Evolutionary conservation across 1,140 invertebrate genomes (phyloP).

Genomic region (Choristoneura fumiferana): DNA sequence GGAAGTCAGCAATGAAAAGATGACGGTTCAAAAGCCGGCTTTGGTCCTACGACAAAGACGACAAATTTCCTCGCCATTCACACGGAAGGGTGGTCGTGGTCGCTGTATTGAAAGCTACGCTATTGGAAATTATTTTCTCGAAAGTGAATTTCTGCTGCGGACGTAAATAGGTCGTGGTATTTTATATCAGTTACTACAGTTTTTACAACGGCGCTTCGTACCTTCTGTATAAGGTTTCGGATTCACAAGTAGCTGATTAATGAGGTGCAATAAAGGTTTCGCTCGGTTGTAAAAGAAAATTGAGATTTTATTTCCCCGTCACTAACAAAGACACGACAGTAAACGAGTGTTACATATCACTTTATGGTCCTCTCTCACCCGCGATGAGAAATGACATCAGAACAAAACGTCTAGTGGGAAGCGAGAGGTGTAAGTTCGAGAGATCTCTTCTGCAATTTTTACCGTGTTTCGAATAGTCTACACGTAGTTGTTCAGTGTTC

Average conservation of each 20-base stretch:
- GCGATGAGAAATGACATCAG: slow-evolving; percentile 12
- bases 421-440: slow-evolving; percentile 10
- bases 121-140: slow-evolving; percentile 59
- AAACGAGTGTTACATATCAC: slow-evolving; percentile 16
- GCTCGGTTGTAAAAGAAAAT: slow-evolving; percentile 8
- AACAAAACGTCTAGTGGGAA: neutral
- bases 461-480: slow-evolving; percentile 26
- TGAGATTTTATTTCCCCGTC: slow-evolving; percentile 14
- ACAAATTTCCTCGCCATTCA: slow-evolving; percentile 55
- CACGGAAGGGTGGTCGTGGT: slow-evolving; percentile 33
- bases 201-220: slow-evolving; percentile 40
- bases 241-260: slow-evolving; percentile 1
- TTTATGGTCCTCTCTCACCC: slow-evolving; percentile 2
- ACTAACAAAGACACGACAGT: slow-evolving; percentile 8
- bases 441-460: slow-evolving; percentile 7
- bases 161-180: slow-evolving; percentile 63
- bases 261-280: slow-evolving; percentile 14
- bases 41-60: slow-evolving; percentile 42
- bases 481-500: slow-evolving; percentile 35
- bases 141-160: slow-evolving; percentile 49
- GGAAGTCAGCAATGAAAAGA: slow-evolving; percentile 22
- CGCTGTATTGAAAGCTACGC: slow-evolving; percentile 37
- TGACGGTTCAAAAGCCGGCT: slow-evolving; percentile 24
- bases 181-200: slow-evolving; percentile 47
- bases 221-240: slow-evolving; percentile 26